Conservation (phyloP, 2,797 vertebrate genomes). For the Sitta carolinensis region DNA sequence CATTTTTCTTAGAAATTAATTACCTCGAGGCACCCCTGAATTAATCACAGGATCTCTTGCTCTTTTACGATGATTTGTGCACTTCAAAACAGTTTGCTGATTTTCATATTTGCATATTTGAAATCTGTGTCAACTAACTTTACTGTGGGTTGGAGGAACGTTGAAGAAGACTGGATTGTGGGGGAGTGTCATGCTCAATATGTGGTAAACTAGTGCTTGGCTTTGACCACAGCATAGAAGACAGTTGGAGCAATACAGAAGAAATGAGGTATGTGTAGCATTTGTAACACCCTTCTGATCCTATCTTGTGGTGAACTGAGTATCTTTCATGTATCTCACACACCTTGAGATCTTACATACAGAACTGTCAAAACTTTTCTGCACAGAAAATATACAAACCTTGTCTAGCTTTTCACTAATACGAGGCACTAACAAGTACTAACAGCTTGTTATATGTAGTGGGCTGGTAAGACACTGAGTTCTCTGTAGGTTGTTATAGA, state of each 20-base stretch:
- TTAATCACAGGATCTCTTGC: neutral
- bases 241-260: neutral
- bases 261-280: neutral
- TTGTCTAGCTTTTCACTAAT: neutral
- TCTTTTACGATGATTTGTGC: neutral
- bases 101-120: constrained; percentile 25
- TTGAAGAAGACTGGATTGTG: neutral
- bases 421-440: fast-evolving
- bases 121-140: constrained; percentile 3
- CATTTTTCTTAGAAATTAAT: neutral
- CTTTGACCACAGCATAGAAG: neutral
- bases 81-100: neutral
- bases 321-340: too few species aligned
- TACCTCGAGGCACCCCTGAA: neutral
- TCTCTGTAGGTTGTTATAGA: neutral
- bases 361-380: neutral
- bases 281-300: neutral
- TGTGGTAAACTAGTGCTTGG: neutral
- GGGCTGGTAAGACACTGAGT: neutral
- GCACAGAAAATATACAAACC: neutral
- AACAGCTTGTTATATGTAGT: neutral
- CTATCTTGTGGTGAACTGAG: neutral
- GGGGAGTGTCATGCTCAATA: neutral
- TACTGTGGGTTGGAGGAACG: neutral
- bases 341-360: neutral